Conservation (phyloP, 2,113 vertebrate genomes). For the Excalfactoria chinensis region DNA sequence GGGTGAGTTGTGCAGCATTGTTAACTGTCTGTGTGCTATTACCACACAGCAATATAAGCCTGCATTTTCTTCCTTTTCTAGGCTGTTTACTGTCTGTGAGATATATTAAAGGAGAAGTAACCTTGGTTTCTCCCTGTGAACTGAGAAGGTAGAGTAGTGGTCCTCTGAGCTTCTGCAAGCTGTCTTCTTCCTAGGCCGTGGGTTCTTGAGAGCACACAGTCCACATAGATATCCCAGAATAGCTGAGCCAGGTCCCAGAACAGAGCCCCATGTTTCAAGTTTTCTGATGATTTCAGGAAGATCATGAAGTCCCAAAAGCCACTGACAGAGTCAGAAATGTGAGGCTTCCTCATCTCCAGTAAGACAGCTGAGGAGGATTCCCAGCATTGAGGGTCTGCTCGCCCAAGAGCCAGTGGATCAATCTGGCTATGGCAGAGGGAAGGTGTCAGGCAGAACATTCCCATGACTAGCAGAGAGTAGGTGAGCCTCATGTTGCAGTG, state of each 20-base stretch:
- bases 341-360: conserved; percentile 90
- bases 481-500: conserved; percentile 71
- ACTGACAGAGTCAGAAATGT: conserved; percentile 88
- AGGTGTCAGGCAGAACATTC: conserved; percentile 71
- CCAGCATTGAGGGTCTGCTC: conserved; percentile 91
- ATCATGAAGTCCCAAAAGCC: conserved; percentile 96
- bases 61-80: background rate
- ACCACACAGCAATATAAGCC: background rate
- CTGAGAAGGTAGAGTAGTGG: conserved; percentile 64
- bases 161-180: conserved; percentile 65
- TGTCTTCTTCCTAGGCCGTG: conserved; percentile 92
- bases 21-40: background rate
- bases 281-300: conserved; percentile 89
- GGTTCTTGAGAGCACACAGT: conserved; percentile 91
- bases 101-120: background rate
- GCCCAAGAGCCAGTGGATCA: conserved; percentile 83
- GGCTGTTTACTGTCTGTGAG: background rate
- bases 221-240: conserved; percentile 95
- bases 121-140: conserved; percentile 74
- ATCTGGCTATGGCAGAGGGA: conserved; percentile 80
- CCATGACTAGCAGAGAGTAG: conserved; percentile 79
- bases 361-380: conserved; percentile 88
- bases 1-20: background rate
- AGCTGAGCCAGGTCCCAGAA: conserved; percentile 96
- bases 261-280: conserved; percentile 87